phyloP scores from a whole-genome alignment of 2,888 invertebrate genomes.

The Dione juno region DNA sequence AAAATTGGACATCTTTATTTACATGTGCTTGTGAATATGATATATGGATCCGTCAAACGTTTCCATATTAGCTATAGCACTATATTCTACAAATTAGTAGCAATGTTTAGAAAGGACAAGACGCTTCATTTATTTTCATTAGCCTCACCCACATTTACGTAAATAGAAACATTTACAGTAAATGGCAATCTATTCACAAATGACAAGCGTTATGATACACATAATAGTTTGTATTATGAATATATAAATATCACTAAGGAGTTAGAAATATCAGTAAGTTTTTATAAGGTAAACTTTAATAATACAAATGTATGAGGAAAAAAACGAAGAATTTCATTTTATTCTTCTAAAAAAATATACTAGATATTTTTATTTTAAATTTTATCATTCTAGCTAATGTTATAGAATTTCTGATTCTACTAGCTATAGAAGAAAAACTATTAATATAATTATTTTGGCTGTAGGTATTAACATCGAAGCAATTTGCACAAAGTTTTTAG shows the following conservation, averaged over 20 bases:
- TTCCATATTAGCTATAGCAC: conserved; percentile 1
- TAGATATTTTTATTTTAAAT: no score
- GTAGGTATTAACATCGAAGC: background rate
- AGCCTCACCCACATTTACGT: conserved; percentile 17
- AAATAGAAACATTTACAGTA: conserved; percentile 5
- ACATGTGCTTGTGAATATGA: background rate
- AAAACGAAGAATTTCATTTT: no score
- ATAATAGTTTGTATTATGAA: background rate
- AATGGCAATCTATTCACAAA: conserved; percentile 23
- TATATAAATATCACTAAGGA: background rate
- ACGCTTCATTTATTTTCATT: conserved; percentile 25
- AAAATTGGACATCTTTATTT: background rate
- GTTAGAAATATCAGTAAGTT: no score
- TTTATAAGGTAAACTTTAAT: no score
- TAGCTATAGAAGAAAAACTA: background rate
- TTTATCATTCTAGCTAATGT: background rate
- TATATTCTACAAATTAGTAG: conserved; percentile 2
- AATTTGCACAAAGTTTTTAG: background rate
- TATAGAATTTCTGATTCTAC: background rate
- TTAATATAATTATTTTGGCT: background rate
- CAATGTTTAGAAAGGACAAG: conserved; percentile 17
- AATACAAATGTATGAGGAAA: no score
- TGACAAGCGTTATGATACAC: background rate
- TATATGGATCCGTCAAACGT: background rate
- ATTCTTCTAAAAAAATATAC: no score